Percentiles rank a stretch among this genome's conserved stretches.
Conservation (phyloP, 2,888 invertebrate genomes). For the Athalia rosae region DNA sequence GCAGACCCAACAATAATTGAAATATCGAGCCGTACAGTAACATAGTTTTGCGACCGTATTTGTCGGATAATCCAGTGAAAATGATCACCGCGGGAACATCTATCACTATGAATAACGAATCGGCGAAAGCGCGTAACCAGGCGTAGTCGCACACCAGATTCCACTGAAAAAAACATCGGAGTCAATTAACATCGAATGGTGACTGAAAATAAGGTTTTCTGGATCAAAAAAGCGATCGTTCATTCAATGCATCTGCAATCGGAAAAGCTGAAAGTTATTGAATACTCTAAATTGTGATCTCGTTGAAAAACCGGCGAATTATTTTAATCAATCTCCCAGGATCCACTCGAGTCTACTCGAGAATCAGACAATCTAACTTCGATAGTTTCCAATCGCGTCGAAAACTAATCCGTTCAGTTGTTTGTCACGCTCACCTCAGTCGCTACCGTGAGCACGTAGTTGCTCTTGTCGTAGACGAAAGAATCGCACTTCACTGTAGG, state of each 20-base stretch:
- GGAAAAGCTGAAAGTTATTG: no score
- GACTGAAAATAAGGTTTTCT: neutral
- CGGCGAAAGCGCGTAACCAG: constrained; percentile 80
- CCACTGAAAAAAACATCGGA: constrained; percentile 21
- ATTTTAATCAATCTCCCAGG: no score
- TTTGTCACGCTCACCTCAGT: constrained; percentile 76
- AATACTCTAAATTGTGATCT: no score
- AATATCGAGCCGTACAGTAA: constrained; percentile 83
- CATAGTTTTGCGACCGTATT: constrained; percentile 82
- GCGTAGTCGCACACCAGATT: constrained; percentile 78
- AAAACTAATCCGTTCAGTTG: neutral
- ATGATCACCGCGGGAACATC: constrained; percentile 83
- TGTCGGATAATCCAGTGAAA: constrained; percentile 84
- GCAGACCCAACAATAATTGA: constrained; percentile 81
- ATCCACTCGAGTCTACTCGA: no score
- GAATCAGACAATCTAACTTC: no score
- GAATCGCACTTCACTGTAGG: constrained; percentile 73
- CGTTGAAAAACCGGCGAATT: no score
- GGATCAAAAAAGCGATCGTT: no score
- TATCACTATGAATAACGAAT: constrained; percentile 83
- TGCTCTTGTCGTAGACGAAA: constrained; percentile 79
- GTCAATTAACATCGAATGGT: neutral
- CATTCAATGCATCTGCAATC: neutral
- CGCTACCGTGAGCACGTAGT: constrained; percentile 79
- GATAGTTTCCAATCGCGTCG: no score